Evolutionary conservation across 2,797 vertebrate genomes (phyloP).

Genomic region (Lindbergichthys nudifrons): DNA sequence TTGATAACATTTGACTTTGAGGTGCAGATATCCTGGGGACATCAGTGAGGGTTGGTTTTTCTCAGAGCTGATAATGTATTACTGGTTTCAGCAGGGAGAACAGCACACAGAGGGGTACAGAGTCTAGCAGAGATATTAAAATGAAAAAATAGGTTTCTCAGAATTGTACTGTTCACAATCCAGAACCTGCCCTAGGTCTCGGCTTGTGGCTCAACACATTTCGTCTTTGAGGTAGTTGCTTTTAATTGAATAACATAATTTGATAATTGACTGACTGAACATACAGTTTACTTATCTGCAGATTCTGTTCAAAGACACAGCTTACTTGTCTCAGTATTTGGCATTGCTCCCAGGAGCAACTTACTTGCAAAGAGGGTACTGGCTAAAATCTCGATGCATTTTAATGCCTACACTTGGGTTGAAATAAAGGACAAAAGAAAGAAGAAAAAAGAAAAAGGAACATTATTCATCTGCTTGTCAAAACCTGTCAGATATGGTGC

Average conservation of each 20-base stretch:
- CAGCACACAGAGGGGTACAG: background rate
- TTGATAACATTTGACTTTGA: constrained; percentile 55
- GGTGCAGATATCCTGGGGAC: constrained; percentile 34
- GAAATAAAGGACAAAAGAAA: constrained; percentile 17
- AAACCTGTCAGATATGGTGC: constrained; percentile 13
- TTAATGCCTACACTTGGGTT: constrained; percentile 35
- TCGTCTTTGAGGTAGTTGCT: constrained; percentile 7
- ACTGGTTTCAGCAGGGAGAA: constrained; percentile 16
- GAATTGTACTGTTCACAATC: constrained; percentile 1
- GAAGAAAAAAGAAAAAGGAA: constrained; percentile 22
- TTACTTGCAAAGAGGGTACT: constrained; percentile 27
- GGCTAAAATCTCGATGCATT: constrained; percentile 36
- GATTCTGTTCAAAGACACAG: constrained; percentile 31
- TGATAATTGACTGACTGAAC: constrained; percentile 30
- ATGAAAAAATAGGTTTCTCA: constrained; percentile 9
- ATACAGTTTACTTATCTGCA: constrained; percentile 30
- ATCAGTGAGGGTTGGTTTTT: constrained; percentile 29
- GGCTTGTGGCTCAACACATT: constrained; percentile 6
- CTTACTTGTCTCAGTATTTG: constrained; percentile 16
- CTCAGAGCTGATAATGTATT: constrained; percentile 36
- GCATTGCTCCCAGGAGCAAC: constrained; percentile 29
- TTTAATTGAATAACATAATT: constrained; percentile 12
- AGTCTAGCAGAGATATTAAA: constrained; percentile 16
- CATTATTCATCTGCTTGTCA: constrained; percentile 35
- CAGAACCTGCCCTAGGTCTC: background rate